Base-by-base conservation (phyloP, 2,888 invertebrate genomes). In the Glomeris marginata region DNA sequence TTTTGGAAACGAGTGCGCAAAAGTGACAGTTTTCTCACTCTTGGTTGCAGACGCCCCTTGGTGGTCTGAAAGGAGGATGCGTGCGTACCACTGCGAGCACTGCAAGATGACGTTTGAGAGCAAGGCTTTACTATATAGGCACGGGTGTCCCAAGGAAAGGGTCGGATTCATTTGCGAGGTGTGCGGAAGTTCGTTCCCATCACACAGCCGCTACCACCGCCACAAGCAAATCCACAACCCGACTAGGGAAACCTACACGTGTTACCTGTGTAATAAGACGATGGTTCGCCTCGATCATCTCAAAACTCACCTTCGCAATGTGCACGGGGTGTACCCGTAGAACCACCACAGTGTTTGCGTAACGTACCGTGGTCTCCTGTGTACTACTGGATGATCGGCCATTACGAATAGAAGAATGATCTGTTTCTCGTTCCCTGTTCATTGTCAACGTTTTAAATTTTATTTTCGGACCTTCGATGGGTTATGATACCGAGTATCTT, bases 21-120 rank as follows among this genome's bases (percentile, higher is more conserved):
- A 18, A 47, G 41, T 47, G 47, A 47, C 47, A 40, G 41, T 42
- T 42, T 16, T 52, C 47, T 52, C 52, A 41, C 50, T 50, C 52
- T 52, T 52, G 52, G 51, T 52, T 52, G 47, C 52, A 52, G 52
- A 52, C 52, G 43, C 46, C 35, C 46, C 50, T 48, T 52, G 50
- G 47, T 52, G 50, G 52, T 41, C 50, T 47, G 50, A 52, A 50
- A 46, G 52, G 52, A 52, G 45, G 52, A 50, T 42, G 41, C 46
- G 52, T 37, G 49, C 52, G 40, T 52, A 52, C 52, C 52, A 52
- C 52, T 52, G 52, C 47, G 52, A 52, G 41, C 52, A 52, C 50
- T 52, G 52, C 52, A 52, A 52, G 52, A 36, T 35, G 44, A 47
- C 50, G 28, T 52, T 52, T 41, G 50, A 50, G 44, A 50, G 47